Percentiles rank a stretch among this genome's conserved stretches.
These are phyloP conservation scores for Machimus atricapillus DNA, from an alignment of 2,888 invertebrate species.

Conservation along the genomic window DNA sequence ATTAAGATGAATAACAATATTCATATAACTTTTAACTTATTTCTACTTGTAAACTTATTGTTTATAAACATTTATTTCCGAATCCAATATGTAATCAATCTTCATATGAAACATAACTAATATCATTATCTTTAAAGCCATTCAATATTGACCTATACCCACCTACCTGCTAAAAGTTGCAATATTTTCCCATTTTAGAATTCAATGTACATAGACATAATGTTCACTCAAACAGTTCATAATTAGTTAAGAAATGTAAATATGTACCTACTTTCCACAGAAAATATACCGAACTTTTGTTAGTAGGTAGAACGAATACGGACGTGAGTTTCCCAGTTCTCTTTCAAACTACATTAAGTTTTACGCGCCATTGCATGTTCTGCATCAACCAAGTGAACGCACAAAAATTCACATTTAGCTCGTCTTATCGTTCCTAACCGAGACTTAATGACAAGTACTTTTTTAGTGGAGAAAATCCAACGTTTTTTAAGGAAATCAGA, in stretches of 20 bases:
- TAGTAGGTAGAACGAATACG: not conserved
- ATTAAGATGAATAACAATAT: no score
- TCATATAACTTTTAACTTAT: no score
- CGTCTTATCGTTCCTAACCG: not conserved
- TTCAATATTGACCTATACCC: not conserved
- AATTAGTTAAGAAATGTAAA: not conserved
- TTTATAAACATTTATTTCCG: not conserved
- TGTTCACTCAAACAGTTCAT: not conserved
- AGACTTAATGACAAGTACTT: not conserved
- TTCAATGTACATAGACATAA: not conserved
- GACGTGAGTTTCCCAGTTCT: not conserved
- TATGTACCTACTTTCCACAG: not conserved
- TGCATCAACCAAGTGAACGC: not conserved
- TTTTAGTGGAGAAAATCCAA: not conserved
- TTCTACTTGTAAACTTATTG: not conserved
- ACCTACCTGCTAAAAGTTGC: not conserved
- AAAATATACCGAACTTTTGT: not conserved
- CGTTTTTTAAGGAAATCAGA: not conserved
- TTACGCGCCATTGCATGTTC: not conserved
- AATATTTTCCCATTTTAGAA: not conserved
- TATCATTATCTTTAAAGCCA: not conserved
- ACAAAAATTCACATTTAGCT: not conserved
- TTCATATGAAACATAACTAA: not conserved
- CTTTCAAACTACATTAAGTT: not conserved
- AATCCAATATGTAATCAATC: not conserved